A percentile compares a stretch with the other conserved stretches of the same genome.
phyloP scores from a whole-genome alignment of 2,888 invertebrate genomes.

The Biston stratarius region DNA sequence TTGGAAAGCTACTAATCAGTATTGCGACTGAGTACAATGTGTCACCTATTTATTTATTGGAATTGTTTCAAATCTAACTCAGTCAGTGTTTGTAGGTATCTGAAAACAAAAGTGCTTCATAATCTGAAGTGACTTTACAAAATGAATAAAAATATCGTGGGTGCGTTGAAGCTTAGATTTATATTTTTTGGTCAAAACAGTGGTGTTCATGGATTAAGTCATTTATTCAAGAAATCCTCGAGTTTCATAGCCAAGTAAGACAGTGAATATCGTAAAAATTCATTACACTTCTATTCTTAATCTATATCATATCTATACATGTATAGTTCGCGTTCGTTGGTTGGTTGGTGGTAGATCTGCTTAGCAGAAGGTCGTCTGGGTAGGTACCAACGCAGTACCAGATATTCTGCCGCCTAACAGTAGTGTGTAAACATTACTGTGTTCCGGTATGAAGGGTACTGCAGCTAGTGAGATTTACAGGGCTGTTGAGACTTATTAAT shows the following conservation, averaged over 20 bases:
- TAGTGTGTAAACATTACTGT: too few species aligned
- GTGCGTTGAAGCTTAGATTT: constrained; percentile 47
- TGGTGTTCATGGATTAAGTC: constrained; percentile 84
- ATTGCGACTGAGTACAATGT: neutral
- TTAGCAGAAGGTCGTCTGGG: too few species aligned
- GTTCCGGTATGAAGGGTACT: too few species aligned
- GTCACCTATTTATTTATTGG: neutral
- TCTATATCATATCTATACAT: too few species aligned
- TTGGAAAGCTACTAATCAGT: constrained; percentile 16
- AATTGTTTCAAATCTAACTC: neutral
- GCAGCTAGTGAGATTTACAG: too few species aligned
- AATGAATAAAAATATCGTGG: constrained; percentile 6
- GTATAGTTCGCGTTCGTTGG: too few species aligned
- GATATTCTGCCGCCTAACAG: too few species aligned
- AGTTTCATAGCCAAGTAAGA: constrained; percentile 76
- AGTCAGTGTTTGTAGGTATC: neutral
- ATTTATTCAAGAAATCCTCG: constrained; percentile 79
- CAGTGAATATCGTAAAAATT: neutral
- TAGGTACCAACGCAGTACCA: too few species aligned
- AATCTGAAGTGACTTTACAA: neutral
- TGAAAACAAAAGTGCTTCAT: too few species aligned
- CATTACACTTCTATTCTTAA: too few species aligned
- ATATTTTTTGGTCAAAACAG: constrained; percentile 67
- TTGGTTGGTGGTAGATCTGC: too few species aligned
- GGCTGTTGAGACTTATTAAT: too few species aligned